Conservation (phyloP, 2,888 invertebrate genomes). For the Lithophane socia region DNA sequence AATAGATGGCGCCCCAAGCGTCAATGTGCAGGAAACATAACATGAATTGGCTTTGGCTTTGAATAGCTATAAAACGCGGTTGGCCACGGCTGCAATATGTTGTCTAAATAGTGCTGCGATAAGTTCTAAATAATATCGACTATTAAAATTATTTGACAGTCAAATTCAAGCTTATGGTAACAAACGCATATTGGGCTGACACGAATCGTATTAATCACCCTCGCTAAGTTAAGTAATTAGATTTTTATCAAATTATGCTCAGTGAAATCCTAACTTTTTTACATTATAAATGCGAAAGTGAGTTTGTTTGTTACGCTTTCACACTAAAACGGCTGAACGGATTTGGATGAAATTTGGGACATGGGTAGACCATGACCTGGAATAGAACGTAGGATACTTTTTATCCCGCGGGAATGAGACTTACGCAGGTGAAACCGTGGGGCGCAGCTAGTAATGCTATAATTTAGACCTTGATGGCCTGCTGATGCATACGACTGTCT, state of each 20-base stretch:
- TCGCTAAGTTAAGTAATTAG: neutral
- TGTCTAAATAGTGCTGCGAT: conserved; percentile 41
- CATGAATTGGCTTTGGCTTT: conserved; percentile 39
- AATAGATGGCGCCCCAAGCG: conserved; percentile 9
- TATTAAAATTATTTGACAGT: neutral
- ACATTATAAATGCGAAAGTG: no score
- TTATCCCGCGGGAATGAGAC: no score
- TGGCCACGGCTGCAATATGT: conserved; percentile 51
- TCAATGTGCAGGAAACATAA: conserved; percentile 17
- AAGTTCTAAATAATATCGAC: neutral
- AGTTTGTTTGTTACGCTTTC: no score
- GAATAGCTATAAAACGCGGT: conserved; percentile 55
- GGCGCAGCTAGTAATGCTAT: no score
- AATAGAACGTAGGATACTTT: no score
- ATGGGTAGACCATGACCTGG: no score
- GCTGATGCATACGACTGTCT: neutral
- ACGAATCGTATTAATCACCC: neutral
- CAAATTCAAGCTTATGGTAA: no score
- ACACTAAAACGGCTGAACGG: no score
- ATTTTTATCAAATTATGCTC: neutral
- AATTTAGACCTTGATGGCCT: no score
- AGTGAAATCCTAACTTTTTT: neutral
- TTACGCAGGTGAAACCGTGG: no score
- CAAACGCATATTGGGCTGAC: neutral
- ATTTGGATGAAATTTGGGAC: no score